Conservation (phyloP, 30 jellyfish, hydroid and myxozoan species). For the Turritopsis dohrnii region DNA sequence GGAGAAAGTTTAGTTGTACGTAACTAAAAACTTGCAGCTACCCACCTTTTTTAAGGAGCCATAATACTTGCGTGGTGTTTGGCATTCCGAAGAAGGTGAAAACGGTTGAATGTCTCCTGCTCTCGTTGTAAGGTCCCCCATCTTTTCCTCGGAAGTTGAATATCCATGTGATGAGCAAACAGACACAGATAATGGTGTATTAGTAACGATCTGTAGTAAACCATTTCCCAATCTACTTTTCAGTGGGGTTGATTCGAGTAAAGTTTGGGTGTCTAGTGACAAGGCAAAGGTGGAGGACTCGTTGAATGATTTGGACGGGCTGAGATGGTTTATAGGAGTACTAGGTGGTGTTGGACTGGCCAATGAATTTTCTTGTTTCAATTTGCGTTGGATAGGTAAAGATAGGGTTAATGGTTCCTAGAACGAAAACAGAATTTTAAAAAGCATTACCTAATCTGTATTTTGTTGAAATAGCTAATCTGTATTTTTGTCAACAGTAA, state of each 20-base stretch:
- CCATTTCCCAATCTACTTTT: conserved; percentile 24
- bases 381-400: conserved; percentile 16
- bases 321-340: conserved; percentile 14
- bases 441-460: no score
- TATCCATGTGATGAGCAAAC: conserved; percentile 6
- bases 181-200: conserved; percentile 3
- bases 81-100: background rate
- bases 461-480: no score
- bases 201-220: conserved; percentile 34
- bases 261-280: conserved; percentile 22
- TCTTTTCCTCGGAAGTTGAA: conserved; percentile 29
- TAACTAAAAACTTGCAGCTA: background rate
- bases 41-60: conserved; percentile 21
- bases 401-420: conserved; percentile 30
- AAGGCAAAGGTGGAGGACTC: conserved; percentile 8
- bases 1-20: background rate
- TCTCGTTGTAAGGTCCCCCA: conserved; percentile 20
- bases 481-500: no score
- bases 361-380: background rate
- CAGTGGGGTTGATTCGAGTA: conserved; percentile 12
- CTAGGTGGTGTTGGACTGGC: conserved; percentile 32
- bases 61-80: conserved; percentile 6
- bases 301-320: conserved; percentile 8
- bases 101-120: background rate
- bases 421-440: background rate